Evolutionary conservation across 2,888 invertebrate species (phyloP).

Genomic region (Choristoneura rosaceana): DNA sequence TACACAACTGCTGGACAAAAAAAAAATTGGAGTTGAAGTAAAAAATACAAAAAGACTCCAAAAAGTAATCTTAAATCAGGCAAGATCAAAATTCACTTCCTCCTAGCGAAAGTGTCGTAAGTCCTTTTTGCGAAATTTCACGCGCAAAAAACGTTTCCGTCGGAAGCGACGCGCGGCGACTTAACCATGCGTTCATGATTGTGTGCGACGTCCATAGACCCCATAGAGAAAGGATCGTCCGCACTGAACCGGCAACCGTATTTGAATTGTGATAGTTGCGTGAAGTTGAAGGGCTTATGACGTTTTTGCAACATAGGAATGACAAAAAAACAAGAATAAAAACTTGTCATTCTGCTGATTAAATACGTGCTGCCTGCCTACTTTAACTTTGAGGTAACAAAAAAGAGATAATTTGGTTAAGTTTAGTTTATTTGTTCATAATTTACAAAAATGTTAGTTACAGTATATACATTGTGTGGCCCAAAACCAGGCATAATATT

Average conservation of each 20-base stretch:
- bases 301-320: not conserved
- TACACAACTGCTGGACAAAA: no score
- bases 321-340: no score
- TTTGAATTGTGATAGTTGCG: not conserved
- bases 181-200: conserved; percentile 24
- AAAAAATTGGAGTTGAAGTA: no score
- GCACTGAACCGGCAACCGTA: conserved; percentile 24
- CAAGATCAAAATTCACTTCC: not conserved
- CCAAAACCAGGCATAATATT: no score
- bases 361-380: not conserved
- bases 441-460: no score
- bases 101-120: conserved; percentile 37
- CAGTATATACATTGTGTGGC: no score
- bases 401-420: not conserved
- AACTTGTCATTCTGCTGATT: not conserved
- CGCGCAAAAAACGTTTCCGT: conserved; percentile 33
- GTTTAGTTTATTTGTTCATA: no score
- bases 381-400: not conserved
- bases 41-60: no score
- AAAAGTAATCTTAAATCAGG: no score
- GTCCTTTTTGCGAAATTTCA: conserved; percentile 16
- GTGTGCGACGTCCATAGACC: conserved; percentile 19
- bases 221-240: not conserved
- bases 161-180: conserved; percentile 29
- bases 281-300: conserved; percentile 12